These are phyloP conservation scores for Greenwoodochromis staneri DNA, from an alignment of 2,113 vertebrate genomes.

Conservation along the genomic window DNA sequence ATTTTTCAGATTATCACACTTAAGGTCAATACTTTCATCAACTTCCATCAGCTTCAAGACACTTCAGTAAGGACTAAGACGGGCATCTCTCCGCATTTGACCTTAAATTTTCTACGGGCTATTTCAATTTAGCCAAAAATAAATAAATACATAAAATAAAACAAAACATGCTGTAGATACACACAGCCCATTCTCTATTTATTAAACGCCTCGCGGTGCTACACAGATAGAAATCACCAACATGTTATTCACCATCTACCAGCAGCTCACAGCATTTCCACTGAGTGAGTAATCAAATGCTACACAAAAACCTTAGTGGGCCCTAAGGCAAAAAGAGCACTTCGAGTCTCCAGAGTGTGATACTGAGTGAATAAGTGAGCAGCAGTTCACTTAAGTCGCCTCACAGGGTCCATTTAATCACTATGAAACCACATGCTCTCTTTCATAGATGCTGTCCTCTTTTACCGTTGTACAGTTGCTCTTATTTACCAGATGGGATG, in stretches of 20 bases:
- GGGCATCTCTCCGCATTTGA: slow-evolving; percentile 73
- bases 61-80: slow-evolving; percentile 81
- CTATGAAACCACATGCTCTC: slow-evolving; percentile 21
- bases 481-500: slow-evolving; percentile 7
- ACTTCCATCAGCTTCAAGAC: slow-evolving; percentile 78
- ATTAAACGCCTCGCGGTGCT: slow-evolving; percentile 14
- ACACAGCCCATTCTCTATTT: slow-evolving; percentile 2
- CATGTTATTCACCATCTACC: slow-evolving; percentile 38
- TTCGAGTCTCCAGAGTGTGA: slow-evolving; percentile 37
- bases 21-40: background rate
- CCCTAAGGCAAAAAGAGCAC: slow-evolving; percentile 55
- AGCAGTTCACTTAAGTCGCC: slow-evolving; percentile 27
- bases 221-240: slow-evolving; percentile 26
- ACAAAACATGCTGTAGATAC: background rate
- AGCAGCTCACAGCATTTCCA: slow-evolving; percentile 23
- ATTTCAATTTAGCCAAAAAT: background rate
- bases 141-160: background rate
- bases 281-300: slow-evolving; percentile 55
- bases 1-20: background rate
- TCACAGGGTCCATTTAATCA: slow-evolving; percentile 46
- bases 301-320: slow-evolving; percentile 43
- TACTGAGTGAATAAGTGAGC: slow-evolving; percentile 39
- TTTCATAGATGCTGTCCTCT: background rate
- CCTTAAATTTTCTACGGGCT: slow-evolving; percentile 76
- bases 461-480: slow-evolving; percentile 1